Evolutionary conservation across 2,797 vertebrate genomes (phyloP).

Genomic region (Cottoperca gobio): DNA sequence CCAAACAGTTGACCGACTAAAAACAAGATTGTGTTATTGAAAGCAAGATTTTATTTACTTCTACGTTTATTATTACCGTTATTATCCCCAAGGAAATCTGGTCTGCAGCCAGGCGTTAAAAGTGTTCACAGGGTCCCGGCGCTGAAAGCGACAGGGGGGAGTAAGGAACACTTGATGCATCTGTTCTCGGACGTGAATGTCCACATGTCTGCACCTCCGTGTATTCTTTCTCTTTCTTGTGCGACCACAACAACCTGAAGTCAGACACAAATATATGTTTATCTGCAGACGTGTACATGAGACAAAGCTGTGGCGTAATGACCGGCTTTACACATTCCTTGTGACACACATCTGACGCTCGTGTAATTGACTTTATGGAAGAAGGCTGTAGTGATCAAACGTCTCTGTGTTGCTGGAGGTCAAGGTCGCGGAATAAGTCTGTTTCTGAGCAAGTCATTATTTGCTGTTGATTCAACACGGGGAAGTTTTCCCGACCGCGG

Average conservation of each 20-base stretch:
- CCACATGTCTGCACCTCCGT: neutral
- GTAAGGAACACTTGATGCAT: too few relatives aligned
- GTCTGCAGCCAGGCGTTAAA: neutral
- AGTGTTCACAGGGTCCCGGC: constrained; percentile 6
- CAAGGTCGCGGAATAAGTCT: constrained; percentile 61
- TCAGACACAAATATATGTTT: neutral
- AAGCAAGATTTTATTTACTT: constrained; percentile 9
- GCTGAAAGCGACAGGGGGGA: neutral
- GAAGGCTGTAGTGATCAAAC: constrained; percentile 56
- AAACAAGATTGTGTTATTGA: neutral
- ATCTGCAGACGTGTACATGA: neutral
- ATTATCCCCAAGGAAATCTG: neutral
- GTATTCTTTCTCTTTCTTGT: neutral
- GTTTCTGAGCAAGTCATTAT: constrained; percentile 73
- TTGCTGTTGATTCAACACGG: constrained; percentile 81
- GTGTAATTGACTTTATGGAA: constrained; percentile 43
- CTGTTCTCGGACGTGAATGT: neutral
- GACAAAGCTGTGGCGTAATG: constrained; percentile 21
- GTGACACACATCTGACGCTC: neutral
- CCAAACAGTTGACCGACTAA: neutral
- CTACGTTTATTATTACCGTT: neutral
- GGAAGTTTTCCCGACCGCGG: constrained; percentile 61
- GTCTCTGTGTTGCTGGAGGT: constrained; percentile 58
- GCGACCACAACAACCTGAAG: too few relatives aligned
- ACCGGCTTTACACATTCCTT: constrained; percentile 13